Evolutionary conservation across 2,113 vertebrate genomes (phyloP).

Genomic region (Elanoides forficatus): DNA sequence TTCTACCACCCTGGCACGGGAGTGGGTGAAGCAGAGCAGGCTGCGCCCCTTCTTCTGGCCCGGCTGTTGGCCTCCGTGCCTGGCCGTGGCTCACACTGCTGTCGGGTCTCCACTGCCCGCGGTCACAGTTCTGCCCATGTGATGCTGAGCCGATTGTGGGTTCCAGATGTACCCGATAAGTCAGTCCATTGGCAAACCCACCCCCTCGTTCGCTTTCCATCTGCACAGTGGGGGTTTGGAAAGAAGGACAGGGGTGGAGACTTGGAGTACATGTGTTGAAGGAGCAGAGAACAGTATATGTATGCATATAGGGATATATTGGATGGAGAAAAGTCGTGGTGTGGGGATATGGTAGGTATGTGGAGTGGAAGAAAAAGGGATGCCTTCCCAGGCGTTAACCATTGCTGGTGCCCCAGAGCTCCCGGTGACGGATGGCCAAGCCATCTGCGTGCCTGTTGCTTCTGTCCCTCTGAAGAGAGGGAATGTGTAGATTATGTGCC

Average conservation of each 20-base stretch:
- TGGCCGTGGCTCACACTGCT: not conserved
- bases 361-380: too few relatives aligned
- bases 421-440: fast-evolving
- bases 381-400: fast-evolving
- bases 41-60: not conserved
- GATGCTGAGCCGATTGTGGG: fast-evolving
- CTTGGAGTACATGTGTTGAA: fast-evolving
- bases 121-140: too few relatives aligned
- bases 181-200: fast-evolving
- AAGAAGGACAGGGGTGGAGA: not conserved
- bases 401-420: not conserved
- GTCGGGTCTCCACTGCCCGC: not conserved
- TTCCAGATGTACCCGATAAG: not conserved
- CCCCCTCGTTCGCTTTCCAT: fast-evolving
- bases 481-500: fast-evolving
- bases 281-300: fast-evolving
- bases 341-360: fast-evolving
- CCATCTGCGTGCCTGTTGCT: fast-evolving
- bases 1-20: too few relatives aligned
- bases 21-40: not conserved
- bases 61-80: too few relatives aligned
- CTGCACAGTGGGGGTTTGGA: fast-evolving
- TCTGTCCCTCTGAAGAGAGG: not conserved
- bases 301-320: fast-evolving
- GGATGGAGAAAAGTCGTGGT: fast-evolving